These are phyloP conservation scores for Geophilus truncorum DNA, from an alignment of 2,888 invertebrate species.

Conservation along the genomic window DNA sequence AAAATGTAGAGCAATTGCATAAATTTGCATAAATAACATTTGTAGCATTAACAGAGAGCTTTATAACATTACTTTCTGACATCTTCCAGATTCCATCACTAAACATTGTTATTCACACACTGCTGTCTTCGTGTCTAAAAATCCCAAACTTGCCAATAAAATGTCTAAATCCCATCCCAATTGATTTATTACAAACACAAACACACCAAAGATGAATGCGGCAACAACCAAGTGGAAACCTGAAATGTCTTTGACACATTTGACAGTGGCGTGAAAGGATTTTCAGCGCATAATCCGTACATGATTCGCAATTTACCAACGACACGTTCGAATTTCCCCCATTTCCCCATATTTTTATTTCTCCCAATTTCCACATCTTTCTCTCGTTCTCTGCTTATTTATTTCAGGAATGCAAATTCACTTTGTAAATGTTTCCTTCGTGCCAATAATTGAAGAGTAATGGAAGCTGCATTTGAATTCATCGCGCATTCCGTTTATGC, in stretches of 20 bases:
- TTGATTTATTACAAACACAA: neutral
- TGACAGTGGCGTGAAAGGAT: neutral
- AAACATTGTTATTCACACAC: too few species aligned
- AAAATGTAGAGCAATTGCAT: too few species aligned
- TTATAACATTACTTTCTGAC: too few species aligned
- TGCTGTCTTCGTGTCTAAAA: neutral
- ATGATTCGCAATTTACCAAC: neutral
- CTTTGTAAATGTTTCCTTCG: neutral
- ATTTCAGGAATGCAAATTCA: neutral
- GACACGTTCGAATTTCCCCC: neutral
- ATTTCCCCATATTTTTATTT: neutral
- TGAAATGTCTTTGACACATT: slow-evolving; percentile 2
- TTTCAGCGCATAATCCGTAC: neutral
- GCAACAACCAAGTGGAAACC: neutral
- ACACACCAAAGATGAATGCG: neutral
- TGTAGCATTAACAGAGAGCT: too few species aligned
- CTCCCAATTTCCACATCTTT: too few species aligned
- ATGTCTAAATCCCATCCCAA: neutral
- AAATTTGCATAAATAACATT: too few species aligned
- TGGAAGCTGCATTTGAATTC: neutral
- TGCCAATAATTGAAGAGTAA: neutral
- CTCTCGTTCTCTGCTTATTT: neutral
- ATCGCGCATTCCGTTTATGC: neutral
- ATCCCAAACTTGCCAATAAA: neutral
- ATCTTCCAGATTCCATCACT: too few species aligned